Percentiles rank a stretch among this genome's conserved stretches.
These are phyloP conservation scores for Tenualosa thibaudeaui DNA, from an alignment of 2,797 vertebrate genomes.

Conservation along the genomic window DNA sequence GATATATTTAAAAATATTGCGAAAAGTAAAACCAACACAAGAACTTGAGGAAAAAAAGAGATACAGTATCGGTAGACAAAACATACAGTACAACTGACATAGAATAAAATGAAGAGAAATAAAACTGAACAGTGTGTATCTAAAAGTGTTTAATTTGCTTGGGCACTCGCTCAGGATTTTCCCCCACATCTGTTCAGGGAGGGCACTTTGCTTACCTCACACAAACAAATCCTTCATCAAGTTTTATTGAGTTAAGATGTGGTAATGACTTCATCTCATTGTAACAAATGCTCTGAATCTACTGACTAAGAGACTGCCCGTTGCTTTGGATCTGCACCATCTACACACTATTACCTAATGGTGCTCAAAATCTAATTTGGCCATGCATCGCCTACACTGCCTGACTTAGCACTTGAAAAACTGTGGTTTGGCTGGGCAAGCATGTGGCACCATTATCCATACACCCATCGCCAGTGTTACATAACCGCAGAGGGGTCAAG, in stretches of 20 bases:
- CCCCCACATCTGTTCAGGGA: slow-evolving; percentile 7
- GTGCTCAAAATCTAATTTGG: slow-evolving; percentile 4
- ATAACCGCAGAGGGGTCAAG: neutral
- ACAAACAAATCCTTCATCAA: slow-evolving; percentile 17
- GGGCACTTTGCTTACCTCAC: slow-evolving; percentile 15
- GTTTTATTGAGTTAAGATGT: slow-evolving; percentile 20
- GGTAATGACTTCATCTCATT: neutral
- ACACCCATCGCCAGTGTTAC: neutral
- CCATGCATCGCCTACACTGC: neutral
- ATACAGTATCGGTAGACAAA: neutral
- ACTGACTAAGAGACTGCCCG: neutral
- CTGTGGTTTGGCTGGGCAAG: neutral
- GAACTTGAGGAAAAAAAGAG: neutral
- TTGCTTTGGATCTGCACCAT: neutral
- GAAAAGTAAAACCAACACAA: neutral
- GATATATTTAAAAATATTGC: neutral
- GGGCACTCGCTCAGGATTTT: neutral
- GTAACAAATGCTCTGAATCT: neutral
- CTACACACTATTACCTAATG: neutral
- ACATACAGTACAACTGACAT: neutral
- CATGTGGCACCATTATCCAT: neutral
- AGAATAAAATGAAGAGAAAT: neutral
- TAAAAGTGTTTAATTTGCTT: neutral
- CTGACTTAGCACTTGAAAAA: neutral
- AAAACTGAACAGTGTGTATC: neutral